A percentile compares a stretch with the other conserved stretches of the same genome.
Conservation (phyloP, 1,140 invertebrate genomes). For the Zaprionus capensis region DNA sequence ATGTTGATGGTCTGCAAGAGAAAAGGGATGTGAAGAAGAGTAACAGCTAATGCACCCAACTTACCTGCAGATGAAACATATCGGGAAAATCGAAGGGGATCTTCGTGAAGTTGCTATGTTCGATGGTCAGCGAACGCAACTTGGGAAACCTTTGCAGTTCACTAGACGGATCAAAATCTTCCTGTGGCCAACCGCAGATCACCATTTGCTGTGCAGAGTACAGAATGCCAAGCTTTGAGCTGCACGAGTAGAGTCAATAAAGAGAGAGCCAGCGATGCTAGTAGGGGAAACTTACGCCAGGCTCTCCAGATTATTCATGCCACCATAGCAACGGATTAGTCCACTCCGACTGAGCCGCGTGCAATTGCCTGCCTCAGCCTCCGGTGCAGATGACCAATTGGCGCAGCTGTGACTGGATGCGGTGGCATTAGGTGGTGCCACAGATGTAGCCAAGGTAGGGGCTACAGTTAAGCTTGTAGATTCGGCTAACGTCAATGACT, state of each 20-base stretch:
- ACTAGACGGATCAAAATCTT: slow-evolving; percentile 65
- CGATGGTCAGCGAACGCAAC: slow-evolving; percentile 78
- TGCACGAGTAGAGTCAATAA: neutral
- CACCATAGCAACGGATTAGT: slow-evolving; percentile 70
- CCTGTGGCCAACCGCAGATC: slow-evolving; percentile 78
- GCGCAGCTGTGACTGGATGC: slow-evolving; percentile 40
- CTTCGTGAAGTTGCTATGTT: slow-evolving; percentile 80
- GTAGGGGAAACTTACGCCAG: slow-evolving; percentile 43
- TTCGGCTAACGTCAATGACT: neutral
- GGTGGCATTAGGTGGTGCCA: neutral
- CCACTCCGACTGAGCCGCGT: slow-evolving; percentile 53
- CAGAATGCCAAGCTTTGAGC: slow-evolving; percentile 30
- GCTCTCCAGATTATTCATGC: slow-evolving; percentile 72
- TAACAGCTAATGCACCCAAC: neutral
- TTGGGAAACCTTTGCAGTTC: slow-evolving; percentile 73
- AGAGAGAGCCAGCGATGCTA: neutral
- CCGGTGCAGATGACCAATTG: slow-evolving; percentile 69
- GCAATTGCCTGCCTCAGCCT: slow-evolving; percentile 70
- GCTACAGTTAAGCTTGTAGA: neutral
- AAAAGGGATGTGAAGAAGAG: slow-evolving; percentile 8
- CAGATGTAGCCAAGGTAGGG: neutral
- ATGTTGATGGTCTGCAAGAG: slow-evolving; percentile 82
- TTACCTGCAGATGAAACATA: slow-evolving; percentile 80
- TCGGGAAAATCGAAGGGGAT: slow-evolving; percentile 81
- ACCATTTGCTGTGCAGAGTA: slow-evolving; percentile 50